Base-by-base conservation (phyloP, 2,113 vertebrate species). In the Melanotaenia duboulayi region DNA sequence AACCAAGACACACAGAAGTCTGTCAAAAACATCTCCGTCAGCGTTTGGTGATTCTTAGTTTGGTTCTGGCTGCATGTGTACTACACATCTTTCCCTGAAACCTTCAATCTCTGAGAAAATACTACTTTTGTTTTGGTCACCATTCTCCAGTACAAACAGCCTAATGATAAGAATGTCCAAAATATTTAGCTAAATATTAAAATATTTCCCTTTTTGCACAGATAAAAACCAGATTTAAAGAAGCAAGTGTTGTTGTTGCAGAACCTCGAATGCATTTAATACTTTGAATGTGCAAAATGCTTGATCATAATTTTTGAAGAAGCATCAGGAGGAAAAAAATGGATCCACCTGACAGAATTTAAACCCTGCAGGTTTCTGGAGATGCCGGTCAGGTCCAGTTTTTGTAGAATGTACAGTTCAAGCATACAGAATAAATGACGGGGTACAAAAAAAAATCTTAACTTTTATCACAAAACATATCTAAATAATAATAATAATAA, bases 391-490 rank as follows among this genome's bases (percentile, higher is more conserved):
- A n/a, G 81, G 81, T 55, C 57, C 56, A 0, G 1, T 52, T 46
- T 70, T 66, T 13, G 67, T 71, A 76, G 85, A 93, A 91, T 91
- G 90, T 91, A 70, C 74, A 65, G 78, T 79, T 62, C 70, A 89
- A 86, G 87, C 89, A 84, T 46, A 85, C 71, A 78, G 87, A 79
- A 78, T 68, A 46, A 75, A 71, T 68, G 81, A 77, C 60, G 80
- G 74, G 83, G 65, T 85, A 82, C 89, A 87, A 92, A 76, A 93
- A 92, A 92, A 92, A 80, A 76, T 80, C 77, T 50, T 80, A 14
- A 24, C 78, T 82, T 23, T 42, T 83, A 78, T 87, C 92, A 92
- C 81, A 93, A 93, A 92, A 92, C 44, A 89, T 78, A 84, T 83
- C 74, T 92, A 80, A 75, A 84, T 87, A 91, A 92, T 79, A 76